Conservation (phyloP, 2,797 vertebrate species). For the Scyliorhinus canicula region DNA sequence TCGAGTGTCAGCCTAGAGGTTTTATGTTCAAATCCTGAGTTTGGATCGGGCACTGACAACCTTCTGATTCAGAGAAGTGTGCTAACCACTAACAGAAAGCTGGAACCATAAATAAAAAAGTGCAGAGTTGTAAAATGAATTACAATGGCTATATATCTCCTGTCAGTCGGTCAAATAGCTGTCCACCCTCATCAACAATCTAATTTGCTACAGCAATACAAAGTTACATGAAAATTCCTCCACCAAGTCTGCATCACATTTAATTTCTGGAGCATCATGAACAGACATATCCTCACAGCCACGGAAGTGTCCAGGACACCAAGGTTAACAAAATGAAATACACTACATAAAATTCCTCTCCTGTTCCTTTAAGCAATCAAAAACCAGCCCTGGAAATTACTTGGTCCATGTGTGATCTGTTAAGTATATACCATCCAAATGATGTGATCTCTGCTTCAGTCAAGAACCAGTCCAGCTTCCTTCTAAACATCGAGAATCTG, state of each 20-base stretch:
- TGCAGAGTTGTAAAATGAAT: no score
- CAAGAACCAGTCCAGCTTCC: neutral
- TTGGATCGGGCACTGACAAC: neutral
- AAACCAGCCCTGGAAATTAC: neutral
- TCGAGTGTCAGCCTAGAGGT: no score
- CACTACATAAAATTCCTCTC: neutral
- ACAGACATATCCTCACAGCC: neutral
- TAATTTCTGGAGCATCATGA: neutral
- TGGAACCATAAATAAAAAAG: neutral
- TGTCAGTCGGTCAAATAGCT: neutral
- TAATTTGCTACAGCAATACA: neutral
- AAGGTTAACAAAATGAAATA: neutral
- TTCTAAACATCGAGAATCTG: neutral
- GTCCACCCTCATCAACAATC: neutral
- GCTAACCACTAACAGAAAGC: neutral
- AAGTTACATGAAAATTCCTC: neutral
- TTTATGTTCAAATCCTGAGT: no score
- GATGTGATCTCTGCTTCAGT: neutral
- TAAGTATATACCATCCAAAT: neutral
- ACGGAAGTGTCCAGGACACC: neutral
- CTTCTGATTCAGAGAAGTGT: neutral
- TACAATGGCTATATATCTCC: neutral
- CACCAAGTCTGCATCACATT: neutral
- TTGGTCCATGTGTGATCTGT: neutral
- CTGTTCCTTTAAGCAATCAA: neutral